These are phyloP conservation scores for Myoxocephalus aenaeus DNA, from an alignment of 2,797 vertebrate genomes.

Conservation along the genomic window DNA sequence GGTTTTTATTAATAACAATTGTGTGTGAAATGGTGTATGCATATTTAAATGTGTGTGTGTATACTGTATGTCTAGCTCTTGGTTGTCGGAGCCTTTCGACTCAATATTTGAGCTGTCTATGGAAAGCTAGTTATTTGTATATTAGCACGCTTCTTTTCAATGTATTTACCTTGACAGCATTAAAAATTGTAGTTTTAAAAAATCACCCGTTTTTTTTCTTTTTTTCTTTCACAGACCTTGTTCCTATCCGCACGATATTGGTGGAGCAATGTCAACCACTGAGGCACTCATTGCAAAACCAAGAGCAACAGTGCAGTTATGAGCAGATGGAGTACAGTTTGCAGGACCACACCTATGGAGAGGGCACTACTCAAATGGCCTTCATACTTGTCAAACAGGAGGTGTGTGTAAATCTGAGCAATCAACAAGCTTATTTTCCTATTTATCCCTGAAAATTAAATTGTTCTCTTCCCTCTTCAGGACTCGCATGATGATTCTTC, in stretches of 20 bases:
- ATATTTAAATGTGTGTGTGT: neutral
- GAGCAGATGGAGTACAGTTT: slow-evolving; percentile 33
- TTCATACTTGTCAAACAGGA: slow-evolving; percentile 70
- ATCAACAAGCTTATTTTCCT: neutral
- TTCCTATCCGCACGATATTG: slow-evolving; percentile 30
- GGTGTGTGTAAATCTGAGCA: slow-evolving; percentile 45
- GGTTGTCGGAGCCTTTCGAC: neutral
- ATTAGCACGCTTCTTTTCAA: neutral
- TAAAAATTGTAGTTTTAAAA: neutral
- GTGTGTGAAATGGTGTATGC: neutral
- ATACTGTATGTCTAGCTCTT: neutral
- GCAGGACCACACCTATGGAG: slow-evolving; percentile 56
- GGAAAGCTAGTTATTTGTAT: neutral
- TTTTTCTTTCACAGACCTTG: slow-evolving; percentile 59
- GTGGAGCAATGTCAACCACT: slow-evolving; percentile 50
- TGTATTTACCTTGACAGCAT: neutral
- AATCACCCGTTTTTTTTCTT: neutral
- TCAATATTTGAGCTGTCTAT: neutral
- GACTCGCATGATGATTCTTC: slow-evolving; percentile 40
- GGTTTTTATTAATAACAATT: neutral
- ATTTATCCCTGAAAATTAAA: neutral
- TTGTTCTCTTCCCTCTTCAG: slow-evolving; percentile 7
- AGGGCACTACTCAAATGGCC: slow-evolving; percentile 56
- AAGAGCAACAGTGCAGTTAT: slow-evolving; percentile 19
- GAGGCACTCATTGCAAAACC: slow-evolving; percentile 16